phyloP scores from a whole-genome alignment of 1,140 invertebrate genomes.

The Acromyrmex echinatior region DNA sequence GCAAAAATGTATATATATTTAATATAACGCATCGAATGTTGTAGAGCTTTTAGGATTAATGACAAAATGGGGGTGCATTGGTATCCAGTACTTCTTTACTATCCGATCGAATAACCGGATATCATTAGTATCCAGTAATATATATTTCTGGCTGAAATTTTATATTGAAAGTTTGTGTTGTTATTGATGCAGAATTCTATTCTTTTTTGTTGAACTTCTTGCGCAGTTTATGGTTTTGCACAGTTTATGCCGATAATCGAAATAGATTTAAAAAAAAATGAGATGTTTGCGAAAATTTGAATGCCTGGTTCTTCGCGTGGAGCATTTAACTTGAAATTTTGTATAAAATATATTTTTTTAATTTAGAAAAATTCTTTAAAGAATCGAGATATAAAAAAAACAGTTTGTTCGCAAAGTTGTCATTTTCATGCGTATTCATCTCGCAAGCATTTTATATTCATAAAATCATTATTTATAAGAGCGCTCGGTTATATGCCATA shows the following conservation, averaged over 20 bases:
- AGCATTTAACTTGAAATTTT: not conserved
- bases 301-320: not conserved
- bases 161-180: too few species aligned
- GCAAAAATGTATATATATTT: not conserved
- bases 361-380: not conserved
- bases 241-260: too few species aligned
- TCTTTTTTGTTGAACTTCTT: not conserved
- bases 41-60: not conserved
- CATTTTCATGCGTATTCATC: not conserved
- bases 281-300: not conserved
- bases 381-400: not conserved
- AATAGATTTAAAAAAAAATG: too few species aligned
- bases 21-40: not conserved
- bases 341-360: too few species aligned
- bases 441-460: slow-evolving; percentile 2
- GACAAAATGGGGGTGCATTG: too few species aligned
- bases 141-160: too few species aligned
- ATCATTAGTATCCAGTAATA: too few species aligned
- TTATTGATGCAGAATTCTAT: too few species aligned
- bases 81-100: too few species aligned
- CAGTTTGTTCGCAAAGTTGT: not conserved
- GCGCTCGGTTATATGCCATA: not conserved
- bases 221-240: not conserved
- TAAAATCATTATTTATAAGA: slow-evolving; percentile 13
- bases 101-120: too few species aligned